phyloP scores from a whole-genome alignment of 2,888 invertebrate genomes.

The Amphipoea lucens region DNA sequence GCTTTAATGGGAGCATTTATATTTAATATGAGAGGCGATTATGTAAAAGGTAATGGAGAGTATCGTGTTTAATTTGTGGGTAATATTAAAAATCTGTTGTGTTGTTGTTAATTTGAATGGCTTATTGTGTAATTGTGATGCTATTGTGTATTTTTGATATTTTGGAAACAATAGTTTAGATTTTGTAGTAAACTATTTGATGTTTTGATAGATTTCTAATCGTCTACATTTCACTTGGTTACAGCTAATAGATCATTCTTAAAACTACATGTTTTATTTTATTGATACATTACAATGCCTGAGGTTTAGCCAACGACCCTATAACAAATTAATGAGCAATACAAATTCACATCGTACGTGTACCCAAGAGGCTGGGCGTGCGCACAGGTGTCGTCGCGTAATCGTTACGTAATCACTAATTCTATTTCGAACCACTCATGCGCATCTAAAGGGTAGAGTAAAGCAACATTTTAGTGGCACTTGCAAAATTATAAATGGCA shows the following conservation, averaged over 20 bases:
- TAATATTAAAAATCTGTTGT: constrained; percentile 3
- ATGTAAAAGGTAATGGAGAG: constrained; percentile 31
- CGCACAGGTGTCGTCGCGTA: constrained; percentile 61
- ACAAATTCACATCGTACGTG: constrained; percentile 59
- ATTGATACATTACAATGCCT: constrained; percentile 45
- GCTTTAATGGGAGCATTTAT: constrained; percentile 54
- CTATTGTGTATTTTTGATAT: not conserved
- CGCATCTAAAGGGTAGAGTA: constrained; percentile 60
- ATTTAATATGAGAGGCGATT: constrained; percentile 43
- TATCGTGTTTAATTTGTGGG: constrained; percentile 26
- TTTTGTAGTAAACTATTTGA: not conserved
- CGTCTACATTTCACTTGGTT: not conserved
- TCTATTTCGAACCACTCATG: constrained; percentile 61
- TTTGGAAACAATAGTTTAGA: not conserved
- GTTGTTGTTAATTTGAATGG: constrained; percentile 32
- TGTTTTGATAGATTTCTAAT: constrained; percentile 6
- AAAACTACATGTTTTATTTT: constrained; percentile 1
- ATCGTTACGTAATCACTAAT: constrained; percentile 70
- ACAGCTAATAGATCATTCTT: not conserved
- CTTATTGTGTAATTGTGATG: constrained; percentile 2
- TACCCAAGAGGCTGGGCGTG: constrained; percentile 55
- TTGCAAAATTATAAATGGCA: constrained; percentile 28
- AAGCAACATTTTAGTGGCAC: constrained; percentile 37
- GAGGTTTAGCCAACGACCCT: constrained; percentile 29
- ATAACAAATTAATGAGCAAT: constrained; percentile 61